Evolutionary conservation across 2,113 vertebrate species (phyloP).

Genomic region (Saccopteryx bilineata): DNA sequence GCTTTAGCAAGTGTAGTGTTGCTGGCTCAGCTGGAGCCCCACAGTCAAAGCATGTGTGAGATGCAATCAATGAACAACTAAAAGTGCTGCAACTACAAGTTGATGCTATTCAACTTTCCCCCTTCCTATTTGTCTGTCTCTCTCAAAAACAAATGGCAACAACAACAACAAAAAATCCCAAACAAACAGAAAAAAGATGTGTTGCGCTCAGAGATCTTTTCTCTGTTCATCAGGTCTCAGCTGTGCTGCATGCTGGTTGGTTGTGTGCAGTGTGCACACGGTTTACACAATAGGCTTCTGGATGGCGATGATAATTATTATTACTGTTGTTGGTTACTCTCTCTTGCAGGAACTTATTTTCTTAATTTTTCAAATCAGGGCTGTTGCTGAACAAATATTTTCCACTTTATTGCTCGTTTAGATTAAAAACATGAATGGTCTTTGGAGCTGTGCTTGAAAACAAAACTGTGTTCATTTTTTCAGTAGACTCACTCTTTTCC

Average conservation of each 20-base stretch:
- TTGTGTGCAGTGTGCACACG: neutral
- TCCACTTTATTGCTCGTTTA: slow-evolving; percentile 60
- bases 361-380: slow-evolving; percentile 54
- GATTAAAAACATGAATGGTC: slow-evolving; percentile 56
- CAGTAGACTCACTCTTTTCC: neutral
- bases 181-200: neutral
- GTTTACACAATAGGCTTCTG: neutral
- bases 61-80: too few species aligned
- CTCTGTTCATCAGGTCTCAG: neutral
- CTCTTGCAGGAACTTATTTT: slow-evolving; percentile 37
- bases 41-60: too few species aligned
- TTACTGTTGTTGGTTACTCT: neutral
- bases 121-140: too few species aligned
- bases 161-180: too few species aligned
- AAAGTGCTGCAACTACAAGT: too few species aligned
- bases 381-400: slow-evolving; percentile 40
- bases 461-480: slow-evolving; percentile 61
- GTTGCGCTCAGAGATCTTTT: neutral
- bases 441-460: slow-evolving; percentile 66
- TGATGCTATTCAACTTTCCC: too few species aligned
- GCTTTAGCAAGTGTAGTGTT: too few species aligned
- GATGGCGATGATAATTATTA: neutral
- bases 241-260: neutral
- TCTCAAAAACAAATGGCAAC: too few species aligned
- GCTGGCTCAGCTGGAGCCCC: too few species aligned